Evolutionary conservation across 2,888 invertebrate species (phyloP).

Genomic region (Thereva unica): DNA sequence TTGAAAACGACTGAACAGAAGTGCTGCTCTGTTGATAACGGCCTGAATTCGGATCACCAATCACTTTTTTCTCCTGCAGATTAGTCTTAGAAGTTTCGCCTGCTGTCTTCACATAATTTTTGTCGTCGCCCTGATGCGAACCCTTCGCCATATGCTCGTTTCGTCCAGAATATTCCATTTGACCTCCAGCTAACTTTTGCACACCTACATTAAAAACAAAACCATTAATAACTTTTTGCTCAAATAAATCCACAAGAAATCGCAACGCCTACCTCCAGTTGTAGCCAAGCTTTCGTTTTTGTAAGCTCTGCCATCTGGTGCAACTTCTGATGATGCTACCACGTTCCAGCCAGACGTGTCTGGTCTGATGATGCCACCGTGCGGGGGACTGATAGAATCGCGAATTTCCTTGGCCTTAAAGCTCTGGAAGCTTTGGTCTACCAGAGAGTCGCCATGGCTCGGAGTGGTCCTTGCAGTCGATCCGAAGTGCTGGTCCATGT

Average conservation of each 20-base stretch:
- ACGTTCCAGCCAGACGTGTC: conserved; percentile 69
- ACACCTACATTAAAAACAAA: conserved; percentile 58
- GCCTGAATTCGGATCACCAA: conserved; percentile 60
- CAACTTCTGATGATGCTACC: conserved; percentile 65
- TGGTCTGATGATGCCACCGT: conserved; percentile 49
- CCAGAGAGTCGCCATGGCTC: conserved; percentile 71
- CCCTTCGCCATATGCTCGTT: conserved; percentile 65
- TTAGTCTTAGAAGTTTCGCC: conserved; percentile 59
- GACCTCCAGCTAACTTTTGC: conserved; percentile 68
- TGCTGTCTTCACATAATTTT: conserved; percentile 60
- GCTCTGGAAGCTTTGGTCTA: conserved; percentile 77
- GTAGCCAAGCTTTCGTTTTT: conserved; percentile 66
- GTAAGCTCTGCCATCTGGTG: conserved; percentile 68
- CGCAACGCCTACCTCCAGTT: conserved; percentile 61
- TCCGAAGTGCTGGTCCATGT: conserved; percentile 56
- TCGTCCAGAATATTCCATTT: conserved; percentile 66
- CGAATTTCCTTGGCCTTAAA: conserved; percentile 79
- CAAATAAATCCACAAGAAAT: not conserved
- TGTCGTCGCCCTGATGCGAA: conserved; percentile 62
- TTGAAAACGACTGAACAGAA: conserved; percentile 53
- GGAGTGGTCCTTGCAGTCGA: conserved; percentile 59
- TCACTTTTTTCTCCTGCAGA: conserved; percentile 60
- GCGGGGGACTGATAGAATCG: conserved; percentile 75
- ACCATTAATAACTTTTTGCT: not conserved
- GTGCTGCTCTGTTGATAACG: conserved; percentile 57